Evolutionary conservation across 2,113 vertebrate species (phyloP).

Genomic region (Struthio camelus): DNA sequence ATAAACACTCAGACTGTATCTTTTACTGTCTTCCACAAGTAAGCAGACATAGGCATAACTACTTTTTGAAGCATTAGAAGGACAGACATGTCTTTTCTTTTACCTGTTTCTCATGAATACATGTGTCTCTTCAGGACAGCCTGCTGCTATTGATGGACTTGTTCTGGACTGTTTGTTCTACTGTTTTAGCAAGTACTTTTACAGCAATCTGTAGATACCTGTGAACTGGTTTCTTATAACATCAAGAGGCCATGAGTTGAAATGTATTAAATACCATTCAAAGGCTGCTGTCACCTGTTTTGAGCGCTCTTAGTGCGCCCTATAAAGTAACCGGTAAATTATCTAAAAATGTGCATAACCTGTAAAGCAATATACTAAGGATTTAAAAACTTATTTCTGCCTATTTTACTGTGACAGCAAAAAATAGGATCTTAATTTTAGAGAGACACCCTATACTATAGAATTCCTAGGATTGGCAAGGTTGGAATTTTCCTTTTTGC

Average conservation of each 20-base stretch:
- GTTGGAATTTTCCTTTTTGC: not conserved
- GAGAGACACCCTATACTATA: not conserved
- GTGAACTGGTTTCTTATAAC: not conserved
- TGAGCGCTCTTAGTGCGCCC: not conserved
- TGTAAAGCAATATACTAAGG: not conserved
- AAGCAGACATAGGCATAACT: not conserved
- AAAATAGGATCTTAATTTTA: not conserved
- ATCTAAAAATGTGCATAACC: not conserved
- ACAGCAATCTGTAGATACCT: not conserved
- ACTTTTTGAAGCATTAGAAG: not conserved
- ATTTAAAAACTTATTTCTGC: not conserved
- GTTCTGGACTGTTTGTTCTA: not conserved
- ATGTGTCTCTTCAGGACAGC: not conserved
- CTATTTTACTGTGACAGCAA: not conserved
- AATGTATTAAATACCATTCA: not conserved
- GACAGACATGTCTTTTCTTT: not conserved
- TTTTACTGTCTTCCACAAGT: not conserved
- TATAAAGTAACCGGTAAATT: not conserved
- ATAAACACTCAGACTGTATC: not conserved
- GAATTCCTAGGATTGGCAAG: not conserved
- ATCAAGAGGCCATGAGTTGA: not conserved
- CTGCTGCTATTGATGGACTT: not conserved
- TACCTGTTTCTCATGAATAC: not conserved
- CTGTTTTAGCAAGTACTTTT: not conserved
- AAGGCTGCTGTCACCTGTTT: not conserved